Conservation (phyloP, 2,797 vertebrate genomes). For the Pygocentrus nattereri region DNA sequence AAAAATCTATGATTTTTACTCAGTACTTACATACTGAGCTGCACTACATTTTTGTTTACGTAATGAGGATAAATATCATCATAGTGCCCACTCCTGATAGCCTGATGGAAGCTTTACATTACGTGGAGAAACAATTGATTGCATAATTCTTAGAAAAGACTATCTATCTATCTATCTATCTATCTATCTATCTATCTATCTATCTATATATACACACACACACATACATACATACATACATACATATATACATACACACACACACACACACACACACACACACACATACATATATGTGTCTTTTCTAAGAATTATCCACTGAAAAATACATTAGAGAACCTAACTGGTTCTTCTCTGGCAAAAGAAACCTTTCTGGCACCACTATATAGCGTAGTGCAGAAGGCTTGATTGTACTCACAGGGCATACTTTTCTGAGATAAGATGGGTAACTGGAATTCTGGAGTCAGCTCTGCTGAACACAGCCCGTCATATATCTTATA, state of each 20-base stretch:
- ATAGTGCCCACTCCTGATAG: neutral
- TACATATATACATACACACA: too few species aligned
- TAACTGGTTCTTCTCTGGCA: neutral
- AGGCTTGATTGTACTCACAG: neutral
- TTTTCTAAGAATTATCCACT: neutral
- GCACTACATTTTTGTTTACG: too few species aligned
- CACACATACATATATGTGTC: neutral
- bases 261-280: too few species aligned
- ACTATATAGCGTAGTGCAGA: neutral
- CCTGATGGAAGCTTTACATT: neutral
- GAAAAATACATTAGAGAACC: neutral
- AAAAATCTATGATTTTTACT: too few species aligned
- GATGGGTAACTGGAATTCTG: neutral
- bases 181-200: too few species aligned
- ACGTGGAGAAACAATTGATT: too few species aligned
- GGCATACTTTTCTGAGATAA: neutral
- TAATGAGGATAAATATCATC: too few species aligned
- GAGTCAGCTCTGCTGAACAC: neutral
- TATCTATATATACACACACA: too few species aligned
- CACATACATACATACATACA: too few species aligned
- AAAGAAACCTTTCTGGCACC: neutral
- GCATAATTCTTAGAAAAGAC: too few species aligned
- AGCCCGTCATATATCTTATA: neutral
- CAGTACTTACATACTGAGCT: too few species aligned
- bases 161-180: too few species aligned